These are phyloP conservation scores for Holothuria scabra DNA, from an alignment of 53 echinoderm and acorn worm species.

Conservation along the genomic window DNA sequence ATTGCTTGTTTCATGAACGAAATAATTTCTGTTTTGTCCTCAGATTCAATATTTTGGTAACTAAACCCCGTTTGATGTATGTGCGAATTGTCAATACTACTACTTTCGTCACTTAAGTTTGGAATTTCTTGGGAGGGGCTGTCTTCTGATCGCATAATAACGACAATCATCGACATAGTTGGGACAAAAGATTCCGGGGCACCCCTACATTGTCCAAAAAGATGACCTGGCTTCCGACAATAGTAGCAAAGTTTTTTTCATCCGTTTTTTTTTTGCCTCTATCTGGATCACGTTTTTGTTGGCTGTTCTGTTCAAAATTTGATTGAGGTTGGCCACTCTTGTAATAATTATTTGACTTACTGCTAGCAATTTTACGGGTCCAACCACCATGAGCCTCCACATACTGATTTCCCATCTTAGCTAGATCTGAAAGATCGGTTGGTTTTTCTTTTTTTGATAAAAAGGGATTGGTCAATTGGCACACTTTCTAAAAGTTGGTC, in stretches of 20 bases:
- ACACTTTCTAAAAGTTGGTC: constrained; percentile 45
- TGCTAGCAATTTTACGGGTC: background rate
- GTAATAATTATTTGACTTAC: background rate
- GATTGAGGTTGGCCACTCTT: no score
- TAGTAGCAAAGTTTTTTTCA: background rate
- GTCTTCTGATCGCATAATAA: background rate
- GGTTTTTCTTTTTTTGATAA: constrained; percentile 35
- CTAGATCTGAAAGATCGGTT: background rate
- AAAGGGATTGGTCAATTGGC: constrained; percentile 17
- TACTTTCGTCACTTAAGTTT: background rate
- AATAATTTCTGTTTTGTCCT: constrained; percentile 3
- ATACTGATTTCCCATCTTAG: constrained; percentile 35
- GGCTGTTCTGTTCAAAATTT: no score
- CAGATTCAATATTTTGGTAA: background rate
- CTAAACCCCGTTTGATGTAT: background rate
- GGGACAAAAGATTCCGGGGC: constrained; percentile 2
- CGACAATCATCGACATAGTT: constrained; percentile 5
- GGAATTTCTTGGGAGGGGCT: background rate
- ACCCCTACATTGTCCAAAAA: background rate
- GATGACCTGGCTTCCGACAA: constrained; percentile 13
- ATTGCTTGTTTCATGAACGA: background rate
- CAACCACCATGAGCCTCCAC: constrained; percentile 53
- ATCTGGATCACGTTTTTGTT: no score
- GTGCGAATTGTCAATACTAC: background rate
- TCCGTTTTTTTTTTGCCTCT: no score